phyloP scores from a whole-genome alignment of 2,113 vertebrate genomes.

The Ariopsis seemanni region DNA sequence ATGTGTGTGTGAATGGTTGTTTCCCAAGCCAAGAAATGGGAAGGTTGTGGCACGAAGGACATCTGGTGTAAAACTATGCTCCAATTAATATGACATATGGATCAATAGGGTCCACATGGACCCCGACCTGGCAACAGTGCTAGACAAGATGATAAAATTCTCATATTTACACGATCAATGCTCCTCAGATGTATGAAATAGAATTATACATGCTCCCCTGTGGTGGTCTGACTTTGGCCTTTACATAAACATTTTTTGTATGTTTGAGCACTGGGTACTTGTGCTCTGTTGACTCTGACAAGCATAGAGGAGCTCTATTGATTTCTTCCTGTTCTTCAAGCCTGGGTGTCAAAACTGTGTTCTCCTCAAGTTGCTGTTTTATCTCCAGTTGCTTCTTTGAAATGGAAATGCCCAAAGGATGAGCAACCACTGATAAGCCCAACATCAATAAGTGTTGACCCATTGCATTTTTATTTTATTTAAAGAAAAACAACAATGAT shows the following conservation, averaged over 20 bases:
- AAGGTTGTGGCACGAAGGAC: too few relatives aligned
- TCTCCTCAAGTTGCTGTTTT: conserved; percentile 30
- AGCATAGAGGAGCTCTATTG: conserved; percentile 65
- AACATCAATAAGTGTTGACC: conserved; percentile 39
- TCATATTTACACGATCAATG: conserved; percentile 63
- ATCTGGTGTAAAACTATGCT: too few relatives aligned
- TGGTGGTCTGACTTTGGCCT: conserved; percentile 57
- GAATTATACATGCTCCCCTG: conserved; percentile 67
- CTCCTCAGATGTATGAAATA: conserved; percentile 68
- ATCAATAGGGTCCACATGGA: too few relatives aligned
- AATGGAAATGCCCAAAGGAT: conserved; percentile 35
- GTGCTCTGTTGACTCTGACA: conserved; percentile 66
- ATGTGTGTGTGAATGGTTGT: too few relatives aligned
- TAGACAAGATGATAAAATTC: conserved; percentile 6
- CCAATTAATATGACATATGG: too few relatives aligned
- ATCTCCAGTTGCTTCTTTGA: conserved; percentile 38
- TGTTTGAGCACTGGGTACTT: conserved; percentile 53
- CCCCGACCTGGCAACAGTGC: too few relatives aligned
- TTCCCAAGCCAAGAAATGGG: too few relatives aligned
- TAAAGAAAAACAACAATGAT: conserved; percentile 11
- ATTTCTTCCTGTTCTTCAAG: conserved; percentile 67
- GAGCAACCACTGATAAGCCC: conserved; percentile 27
- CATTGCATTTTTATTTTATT: conserved; percentile 27
- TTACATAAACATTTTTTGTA: conserved; percentile 72
- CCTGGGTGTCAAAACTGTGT: conserved; percentile 55